Conservation (phyloP, 2,113 vertebrate genomes). For the Meleagris gallopavo region DNA sequence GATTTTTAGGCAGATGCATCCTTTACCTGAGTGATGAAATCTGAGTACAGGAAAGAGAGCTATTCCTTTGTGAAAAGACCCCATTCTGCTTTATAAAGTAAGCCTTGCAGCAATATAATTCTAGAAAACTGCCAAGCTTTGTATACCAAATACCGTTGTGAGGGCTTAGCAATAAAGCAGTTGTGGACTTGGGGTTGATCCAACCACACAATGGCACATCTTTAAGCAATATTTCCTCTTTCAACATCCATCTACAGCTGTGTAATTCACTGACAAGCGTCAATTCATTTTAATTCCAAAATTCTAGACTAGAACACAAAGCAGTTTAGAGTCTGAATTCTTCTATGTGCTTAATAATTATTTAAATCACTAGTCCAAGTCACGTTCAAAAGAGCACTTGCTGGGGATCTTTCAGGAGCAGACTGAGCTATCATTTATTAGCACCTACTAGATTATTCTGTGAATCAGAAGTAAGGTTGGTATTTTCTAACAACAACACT, state of each 20-base stretch:
- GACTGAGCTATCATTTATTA: not conserved
- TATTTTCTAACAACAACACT: not conserved
- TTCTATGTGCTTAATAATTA: conserved; percentile 43
- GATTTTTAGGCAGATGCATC: conserved; percentile 60
- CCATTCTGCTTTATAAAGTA: conserved; percentile 61
- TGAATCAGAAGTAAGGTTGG: not conserved
- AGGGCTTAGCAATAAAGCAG: conserved; percentile 31
- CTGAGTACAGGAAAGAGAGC: conserved; percentile 60
- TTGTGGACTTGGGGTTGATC: conserved; percentile 55
- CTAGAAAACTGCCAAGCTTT: conserved; percentile 50
- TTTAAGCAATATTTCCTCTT: conserved; percentile 63
- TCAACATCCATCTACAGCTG: conserved; percentile 42
- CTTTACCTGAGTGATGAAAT: conserved; percentile 75
- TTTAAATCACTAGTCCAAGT: conserved; percentile 5
- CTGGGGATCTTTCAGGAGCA: conserved; percentile 8
- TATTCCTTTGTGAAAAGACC: conserved; percentile 58
- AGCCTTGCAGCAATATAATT: conserved; percentile 59
- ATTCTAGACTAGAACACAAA: not conserved
- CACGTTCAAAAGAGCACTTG: not conserved
- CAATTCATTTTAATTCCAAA: conserved; percentile 15
- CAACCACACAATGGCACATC: conserved; percentile 53
- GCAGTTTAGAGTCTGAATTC: not conserved
- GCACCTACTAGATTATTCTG: not conserved
- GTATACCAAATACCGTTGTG: conserved; percentile 12
- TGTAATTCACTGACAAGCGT: conserved; percentile 38